A percentile compares a stretch with the other conserved stretches of the same genome.
phyloP scores from a whole-genome alignment of 2,888 invertebrate genomes.

The Agonum fuliginosum region DNA sequence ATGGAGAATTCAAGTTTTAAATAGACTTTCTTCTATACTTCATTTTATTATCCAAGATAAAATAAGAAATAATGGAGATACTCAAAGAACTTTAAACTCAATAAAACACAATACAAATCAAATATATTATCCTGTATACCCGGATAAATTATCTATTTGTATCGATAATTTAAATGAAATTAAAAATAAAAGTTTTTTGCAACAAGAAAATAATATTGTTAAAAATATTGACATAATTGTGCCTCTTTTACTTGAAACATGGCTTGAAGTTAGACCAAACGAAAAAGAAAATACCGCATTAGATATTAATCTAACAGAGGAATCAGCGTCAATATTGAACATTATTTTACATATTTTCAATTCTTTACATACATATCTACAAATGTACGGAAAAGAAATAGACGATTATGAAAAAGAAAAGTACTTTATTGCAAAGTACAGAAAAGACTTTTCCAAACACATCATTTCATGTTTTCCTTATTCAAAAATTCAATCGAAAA shows the following conservation, averaged over 20 bases:
- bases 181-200: conserved; percentile 68
- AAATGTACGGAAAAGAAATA: conserved; percentile 65
- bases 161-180: conserved; percentile 73
- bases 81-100: neutral
- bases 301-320: conserved; percentile 74
- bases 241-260: conserved; percentile 87
- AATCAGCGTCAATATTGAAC: conserved; percentile 79
- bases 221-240: conserved; percentile 81
- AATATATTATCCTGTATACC: conserved; percentile 27
- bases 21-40: conserved; percentile 81
- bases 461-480: conserved; percentile 78
- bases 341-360: conserved; percentile 79
- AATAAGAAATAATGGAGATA: neutral
- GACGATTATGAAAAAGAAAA: conserved; percentile 65
- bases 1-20: conserved; percentile 86
- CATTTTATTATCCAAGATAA: conserved; percentile 68
- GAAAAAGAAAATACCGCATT: conserved; percentile 47
- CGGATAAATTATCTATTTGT: conserved; percentile 62
- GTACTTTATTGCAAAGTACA: conserved; percentile 70
- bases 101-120: neutral
- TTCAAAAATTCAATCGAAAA: conserved; percentile 69
- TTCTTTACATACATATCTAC: conserved; percentile 76
- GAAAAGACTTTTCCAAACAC: conserved; percentile 75
- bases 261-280: conserved; percentile 85
- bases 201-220: conserved; percentile 75